Percentiles rank a stretch among this genome's conserved stretches.
phyloP scores from a whole-genome alignment of 2,797 vertebrate genomes.

The Macropodus opercularis region DNA sequence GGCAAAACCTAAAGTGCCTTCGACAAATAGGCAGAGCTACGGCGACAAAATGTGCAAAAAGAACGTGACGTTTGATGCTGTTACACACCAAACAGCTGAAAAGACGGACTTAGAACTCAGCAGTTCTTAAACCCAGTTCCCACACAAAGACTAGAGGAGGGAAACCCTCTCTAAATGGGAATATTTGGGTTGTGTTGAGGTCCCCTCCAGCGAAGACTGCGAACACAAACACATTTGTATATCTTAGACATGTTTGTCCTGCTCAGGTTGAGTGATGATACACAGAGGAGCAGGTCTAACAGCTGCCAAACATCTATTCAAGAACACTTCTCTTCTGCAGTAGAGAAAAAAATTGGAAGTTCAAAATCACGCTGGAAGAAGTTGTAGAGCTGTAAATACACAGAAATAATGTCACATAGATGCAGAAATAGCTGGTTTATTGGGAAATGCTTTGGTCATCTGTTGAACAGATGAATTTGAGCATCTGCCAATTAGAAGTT shows the following conservation, averaged over 20 bases:
- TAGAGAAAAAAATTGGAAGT: background rate
- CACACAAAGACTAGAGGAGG: conserved; percentile 1
- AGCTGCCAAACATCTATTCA: background rate
- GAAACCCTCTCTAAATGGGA: conserved; percentile 25
- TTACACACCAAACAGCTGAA: conserved; percentile 20
- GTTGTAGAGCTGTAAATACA: too few relatives aligned
- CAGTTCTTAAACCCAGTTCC: conserved; percentile 22
- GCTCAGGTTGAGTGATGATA: conserved; percentile 12
- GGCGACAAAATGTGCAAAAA: conserved; percentile 8
- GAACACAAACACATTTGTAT: conserved; percentile 47
- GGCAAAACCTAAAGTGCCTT: conserved; percentile 35
- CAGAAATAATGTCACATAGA: too few relatives aligned
- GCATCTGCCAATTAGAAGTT: too few relatives aligned
- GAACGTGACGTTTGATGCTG: conserved; percentile 6
- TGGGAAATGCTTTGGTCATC: background rate
- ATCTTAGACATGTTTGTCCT: conserved; percentile 37
- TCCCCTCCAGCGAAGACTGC: background rate
- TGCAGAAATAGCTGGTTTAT: background rate
- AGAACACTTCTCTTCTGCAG: background rate
- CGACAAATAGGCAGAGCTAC: background rate
- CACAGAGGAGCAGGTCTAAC: background rate
- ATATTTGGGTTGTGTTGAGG: conserved; percentile 32
- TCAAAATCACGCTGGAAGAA: too few relatives aligned
- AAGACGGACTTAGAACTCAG: conserved; percentile 8
- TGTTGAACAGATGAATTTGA: too few relatives aligned